These are phyloP conservation scores for Diadumene lineata DNA, from an alignment of 92 coral and sea anemone genomes.

Conservation along the genomic window DNA sequence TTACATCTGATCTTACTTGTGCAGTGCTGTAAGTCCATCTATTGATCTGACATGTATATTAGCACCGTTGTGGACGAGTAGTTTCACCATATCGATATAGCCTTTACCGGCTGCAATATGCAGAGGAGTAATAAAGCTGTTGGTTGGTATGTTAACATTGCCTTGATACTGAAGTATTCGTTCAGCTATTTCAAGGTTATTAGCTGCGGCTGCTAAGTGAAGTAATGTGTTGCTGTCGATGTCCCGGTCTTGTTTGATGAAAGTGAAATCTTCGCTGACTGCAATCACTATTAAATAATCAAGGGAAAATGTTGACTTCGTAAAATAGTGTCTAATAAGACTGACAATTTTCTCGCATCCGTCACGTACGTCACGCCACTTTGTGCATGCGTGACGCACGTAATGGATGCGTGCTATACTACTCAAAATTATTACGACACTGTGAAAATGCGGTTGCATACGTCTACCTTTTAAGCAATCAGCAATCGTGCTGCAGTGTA, in stretches of 20 bases:
- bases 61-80: slow-evolving; percentile 48
- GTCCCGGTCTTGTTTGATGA: slow-evolving; percentile 34
- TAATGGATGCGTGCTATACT: too few relatives aligned
- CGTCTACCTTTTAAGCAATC: too few relatives aligned
- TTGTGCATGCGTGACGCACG: too few relatives aligned
- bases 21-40: slow-evolving; percentile 55
- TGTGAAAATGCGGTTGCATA: too few relatives aligned
- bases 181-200: slow-evolving; percentile 42
- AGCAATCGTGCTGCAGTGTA: too few relatives aligned
- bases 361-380: too few relatives aligned
- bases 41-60: slow-evolving; percentile 45
- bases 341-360: too few relatives aligned
- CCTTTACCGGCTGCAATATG: slow-evolving; percentile 75
- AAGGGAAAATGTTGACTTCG: neutral
- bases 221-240: slow-evolving; percentile 53
- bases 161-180: slow-evolving; percentile 44
- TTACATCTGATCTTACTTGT: slow-evolving; percentile 65
- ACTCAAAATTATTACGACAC: too few relatives aligned
- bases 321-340: too few relatives aligned
- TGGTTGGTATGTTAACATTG: slow-evolving; percentile 32
- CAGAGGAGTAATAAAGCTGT: slow-evolving; percentile 55
- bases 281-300: neutral
- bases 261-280: slow-evolving; percentile 8
- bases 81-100: slow-evolving; percentile 47
- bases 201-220: slow-evolving; percentile 55